phyloP scores from a whole-genome alignment of 1,140 invertebrate species.

The Nasonia longicornis region DNA sequence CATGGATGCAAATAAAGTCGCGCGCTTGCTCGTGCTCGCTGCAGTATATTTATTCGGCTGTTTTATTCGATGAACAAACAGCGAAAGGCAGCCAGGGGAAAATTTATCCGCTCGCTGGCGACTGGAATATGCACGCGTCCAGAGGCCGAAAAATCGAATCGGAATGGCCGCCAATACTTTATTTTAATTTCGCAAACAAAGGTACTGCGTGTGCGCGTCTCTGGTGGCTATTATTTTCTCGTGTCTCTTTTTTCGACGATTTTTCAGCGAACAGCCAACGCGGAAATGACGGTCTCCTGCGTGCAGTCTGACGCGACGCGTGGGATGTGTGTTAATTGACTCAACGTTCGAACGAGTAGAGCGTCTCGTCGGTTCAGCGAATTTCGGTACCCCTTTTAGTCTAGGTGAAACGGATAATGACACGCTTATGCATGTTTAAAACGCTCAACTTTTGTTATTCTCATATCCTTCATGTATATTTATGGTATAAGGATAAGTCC shows the following conservation, averaged over 20 bases:
- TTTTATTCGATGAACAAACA: slow-evolving; percentile 14
- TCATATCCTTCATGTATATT: too few relatives aligned
- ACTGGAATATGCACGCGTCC: not conserved
- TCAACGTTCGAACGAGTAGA: too few relatives aligned
- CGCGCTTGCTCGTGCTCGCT: too few relatives aligned
- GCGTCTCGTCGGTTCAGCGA: too few relatives aligned
- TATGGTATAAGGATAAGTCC: too few relatives aligned
- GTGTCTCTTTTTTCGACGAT: not conserved
- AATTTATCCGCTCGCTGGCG: not conserved
- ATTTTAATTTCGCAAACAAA: not conserved
- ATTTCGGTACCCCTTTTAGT: too few relatives aligned
- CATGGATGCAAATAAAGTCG: slow-evolving; percentile 33
- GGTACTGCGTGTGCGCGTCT: too few relatives aligned
- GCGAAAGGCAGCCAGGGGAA: not conserved
- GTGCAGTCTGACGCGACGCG: not conserved
- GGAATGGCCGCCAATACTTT: not conserved
- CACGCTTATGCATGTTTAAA: too few relatives aligned
- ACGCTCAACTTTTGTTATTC: too few relatives aligned
- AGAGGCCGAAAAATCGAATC: not conserved
- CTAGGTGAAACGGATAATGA: too few relatives aligned
- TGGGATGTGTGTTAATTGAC: too few relatives aligned
- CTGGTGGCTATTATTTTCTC: too few relatives aligned
- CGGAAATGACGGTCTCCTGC: not conserved
- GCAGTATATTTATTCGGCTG: not conserved
- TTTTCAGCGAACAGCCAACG: not conserved